Base-by-base conservation (phyloP, 2,113 vertebrate species). In the Tachysurus vachellii region DNA sequence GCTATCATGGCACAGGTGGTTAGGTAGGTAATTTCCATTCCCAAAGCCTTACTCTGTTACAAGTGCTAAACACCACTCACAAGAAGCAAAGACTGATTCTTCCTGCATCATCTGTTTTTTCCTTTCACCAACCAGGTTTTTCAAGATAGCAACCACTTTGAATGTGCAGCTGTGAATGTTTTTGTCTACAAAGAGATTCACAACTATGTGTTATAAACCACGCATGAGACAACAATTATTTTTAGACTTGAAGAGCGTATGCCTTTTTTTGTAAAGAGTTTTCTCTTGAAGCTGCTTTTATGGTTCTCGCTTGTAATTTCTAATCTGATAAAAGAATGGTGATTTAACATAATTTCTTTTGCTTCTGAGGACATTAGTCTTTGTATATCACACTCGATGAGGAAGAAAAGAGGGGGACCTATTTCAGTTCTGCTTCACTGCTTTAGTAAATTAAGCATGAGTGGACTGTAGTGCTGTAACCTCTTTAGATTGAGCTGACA, bases 381-480 rank as follows among this genome's bases (percentile, higher is more conserved):
- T 88, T 85, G 80, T 89, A 91, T 79, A 87, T 90, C 89, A 87
- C 62, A 87, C 76, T 89, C 66, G 84, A 31, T 77, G 85, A 86
- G 23, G 77, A 76, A 19, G 81, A 19, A 59, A 73, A 11, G 47
- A 13, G 84, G 88, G 83, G 92, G 91, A 87, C 90, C 92, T 90
- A 91, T 91, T 94, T 91, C 89, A 88, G 92, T 91, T 92, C 88
- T 92, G 93, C 92, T 93, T 87, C 88, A 90, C 85, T 91, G 91
- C 87, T 82, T 93, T 88, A 85, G 85, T 89, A 91, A 91, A 94
- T 93, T 92, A 93, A 89, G 88, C 88, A 87, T 91, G 91, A 90
- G 90, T 93, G 92, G 89, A 89, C 92, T 93, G 93, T 94, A 93
- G 87, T 90, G 89, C 84, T 88, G 85, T 92, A 91, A 93, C 92